phyloP scores from a whole-genome alignment of 2,113 vertebrate species.

The Grantiella picta region DNA sequence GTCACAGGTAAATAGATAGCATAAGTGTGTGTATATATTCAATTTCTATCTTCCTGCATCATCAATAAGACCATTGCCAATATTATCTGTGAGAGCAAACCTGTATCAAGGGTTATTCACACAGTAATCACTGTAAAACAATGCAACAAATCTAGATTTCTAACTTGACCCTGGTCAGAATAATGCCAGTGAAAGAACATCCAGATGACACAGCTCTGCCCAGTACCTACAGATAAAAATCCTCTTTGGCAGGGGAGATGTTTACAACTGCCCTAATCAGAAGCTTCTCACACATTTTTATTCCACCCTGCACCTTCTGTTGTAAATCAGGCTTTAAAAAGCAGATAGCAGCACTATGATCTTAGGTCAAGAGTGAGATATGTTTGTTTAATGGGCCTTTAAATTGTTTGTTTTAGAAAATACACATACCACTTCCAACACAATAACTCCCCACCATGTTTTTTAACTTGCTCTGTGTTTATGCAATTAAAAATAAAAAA shows the following conservation, averaged over 20 bases:
- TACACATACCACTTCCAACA: not conserved
- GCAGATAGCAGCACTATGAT: conserved; percentile 23
- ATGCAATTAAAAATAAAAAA: not conserved
- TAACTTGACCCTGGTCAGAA: not conserved
- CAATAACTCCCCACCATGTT: not conserved
- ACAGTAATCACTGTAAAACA: not conserved
- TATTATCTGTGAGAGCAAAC: not conserved
- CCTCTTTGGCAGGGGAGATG: not conserved
- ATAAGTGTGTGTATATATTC: not conserved
- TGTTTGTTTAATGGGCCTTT: conserved; percentile 60
- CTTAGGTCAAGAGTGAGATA: conserved; percentile 41
- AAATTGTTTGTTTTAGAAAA: conserved; percentile 53
- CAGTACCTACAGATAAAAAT: not conserved
- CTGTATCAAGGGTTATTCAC: not conserved
- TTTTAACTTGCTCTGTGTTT: conserved; percentile 10
- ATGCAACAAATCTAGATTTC: not conserved
- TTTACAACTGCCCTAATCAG: conserved; percentile 26
- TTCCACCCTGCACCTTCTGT: not conserved
- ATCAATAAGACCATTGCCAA: not conserved
- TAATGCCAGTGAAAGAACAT: not conserved
- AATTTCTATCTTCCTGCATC: not conserved
- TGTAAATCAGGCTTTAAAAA: conserved; percentile 61
- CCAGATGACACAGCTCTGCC: not conserved
- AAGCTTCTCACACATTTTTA: conserved; percentile 12
- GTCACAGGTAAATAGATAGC: not conserved